Evolutionary conservation across 1,140 invertebrate genomes (phyloP), one percentile per base, ranked within the genome.

Genomic region (Sogatella furcifera): DNA sequence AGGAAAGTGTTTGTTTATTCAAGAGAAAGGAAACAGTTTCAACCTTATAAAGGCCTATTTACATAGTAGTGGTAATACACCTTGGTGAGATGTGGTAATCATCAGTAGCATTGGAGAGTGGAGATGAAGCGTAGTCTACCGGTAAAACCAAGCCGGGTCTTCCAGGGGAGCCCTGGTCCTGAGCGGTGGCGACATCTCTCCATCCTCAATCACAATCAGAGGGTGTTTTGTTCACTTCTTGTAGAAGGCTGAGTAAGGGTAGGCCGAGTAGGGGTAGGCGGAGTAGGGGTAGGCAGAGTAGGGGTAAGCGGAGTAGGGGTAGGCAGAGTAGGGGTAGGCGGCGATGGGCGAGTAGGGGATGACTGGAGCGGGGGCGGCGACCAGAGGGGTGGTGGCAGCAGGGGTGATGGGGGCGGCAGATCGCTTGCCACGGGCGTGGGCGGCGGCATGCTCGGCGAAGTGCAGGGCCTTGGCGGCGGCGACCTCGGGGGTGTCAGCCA

Each of bases 371-470:
- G 58, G 46, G 15, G 43, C 54, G 53, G 57, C 44, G 61, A 54
- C 70, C 71, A 63, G 64, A 69, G 71, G 64, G 69, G 69, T 68
- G 65, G 64, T 24, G 21, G 57, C 57, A 13, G 62, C 19, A 11
- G 60, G 8, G 42, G 52, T 34, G 31, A 57, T 21, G 49, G 63
- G 57, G 31, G 59, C 34, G 21, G 56, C 17, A 55, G 65, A 61
- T 46, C 49, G 10, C 55, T 17, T n/a, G 42, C 55, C 56, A 63
- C 61, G 54, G 57, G 65, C 41, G n/a, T 58, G 13, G n/a, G 42
- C 55, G 52, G 62, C 60, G 44, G 57, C 65, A 53, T 62, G 44
- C 46, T 52, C 68, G 56, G 65, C 62, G 57, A 62, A 59, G 59
- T 62, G 68, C 61, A 62, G 66, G 57, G 56, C 56, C 62, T 69